phyloP scores from a whole-genome alignment of 1,140 invertebrate species.

The Hirudo medicinalis region DNA sequence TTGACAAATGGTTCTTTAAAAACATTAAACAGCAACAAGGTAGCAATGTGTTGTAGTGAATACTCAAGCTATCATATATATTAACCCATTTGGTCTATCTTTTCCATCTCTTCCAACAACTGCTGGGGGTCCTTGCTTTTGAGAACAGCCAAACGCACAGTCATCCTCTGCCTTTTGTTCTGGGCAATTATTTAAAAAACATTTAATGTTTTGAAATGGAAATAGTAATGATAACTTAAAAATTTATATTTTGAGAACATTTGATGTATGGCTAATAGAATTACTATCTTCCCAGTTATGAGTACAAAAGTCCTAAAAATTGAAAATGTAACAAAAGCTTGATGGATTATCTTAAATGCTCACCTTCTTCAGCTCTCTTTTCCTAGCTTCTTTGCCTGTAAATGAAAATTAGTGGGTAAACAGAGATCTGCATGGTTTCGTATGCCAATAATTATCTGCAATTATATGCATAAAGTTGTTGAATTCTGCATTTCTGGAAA shows the following conservation, averaged over 20 bases:
- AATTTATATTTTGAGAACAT: no score
- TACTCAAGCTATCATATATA: background rate
- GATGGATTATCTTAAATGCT: background rate
- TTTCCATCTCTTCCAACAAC: slow-evolving; percentile 85
- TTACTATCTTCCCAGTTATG: no score
- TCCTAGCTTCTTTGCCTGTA: slow-evolving; percentile 86
- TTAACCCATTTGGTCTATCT: slow-evolving; percentile 90
- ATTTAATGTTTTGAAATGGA: background rate
- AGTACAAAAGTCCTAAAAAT: background rate
- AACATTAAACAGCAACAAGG: slow-evolving; percentile 1
- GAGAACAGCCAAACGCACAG: slow-evolving; percentile 85
- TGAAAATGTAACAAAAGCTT: background rate
- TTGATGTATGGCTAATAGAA: no score
- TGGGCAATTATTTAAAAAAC: slow-evolving; percentile 20
- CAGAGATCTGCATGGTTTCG: background rate
- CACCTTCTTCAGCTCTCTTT: slow-evolving; percentile 85
- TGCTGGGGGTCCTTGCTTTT: slow-evolving; percentile 94
- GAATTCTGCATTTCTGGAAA: no score
- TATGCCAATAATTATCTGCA: background rate
- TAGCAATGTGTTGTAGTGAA: background rate
- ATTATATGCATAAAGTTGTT: no score
- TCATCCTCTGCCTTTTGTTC: slow-evolving; percentile 88
- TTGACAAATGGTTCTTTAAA: background rate
- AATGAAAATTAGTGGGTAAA: slow-evolving; percentile 24
- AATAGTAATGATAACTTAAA: background rate